Conservation (phyloP, 1,140 invertebrate species). For the Zelostemma sp. region DNA sequence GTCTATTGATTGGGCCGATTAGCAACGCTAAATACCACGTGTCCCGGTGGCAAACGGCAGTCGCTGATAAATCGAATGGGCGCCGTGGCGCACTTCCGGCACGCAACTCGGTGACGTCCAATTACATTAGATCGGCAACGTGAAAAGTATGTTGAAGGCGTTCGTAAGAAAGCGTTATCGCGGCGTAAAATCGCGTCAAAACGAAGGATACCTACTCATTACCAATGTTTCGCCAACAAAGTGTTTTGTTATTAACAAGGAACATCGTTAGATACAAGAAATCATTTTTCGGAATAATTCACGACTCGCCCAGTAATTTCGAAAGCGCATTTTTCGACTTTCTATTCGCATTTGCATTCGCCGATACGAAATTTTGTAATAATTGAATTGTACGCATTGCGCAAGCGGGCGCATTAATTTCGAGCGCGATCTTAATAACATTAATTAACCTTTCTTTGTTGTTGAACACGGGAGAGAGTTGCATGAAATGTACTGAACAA, state of each 20-base stretch:
- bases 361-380: not conserved
- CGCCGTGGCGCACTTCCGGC: slow-evolving; percentile 1
- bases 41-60: not conserved
- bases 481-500: slow-evolving; percentile 19
- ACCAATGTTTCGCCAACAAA: not conserved
- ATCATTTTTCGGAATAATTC: not conserved
- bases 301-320: not conserved
- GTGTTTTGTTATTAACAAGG: too few species aligned
- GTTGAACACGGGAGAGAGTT: slow-evolving; percentile 6
- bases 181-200: not conserved
- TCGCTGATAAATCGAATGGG: not conserved
- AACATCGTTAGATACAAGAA: too few species aligned
- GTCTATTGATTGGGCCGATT: slow-evolving; percentile 5
- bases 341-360: not conserved
- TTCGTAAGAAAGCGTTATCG: not conserved
- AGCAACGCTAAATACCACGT: not conserved
- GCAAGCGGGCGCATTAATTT: not conserved
- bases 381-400: not conserved
- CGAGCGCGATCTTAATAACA: not conserved
- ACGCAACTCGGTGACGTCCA: not conserved
- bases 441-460: not conserved
- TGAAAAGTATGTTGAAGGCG: slow-evolving; percentile 2
- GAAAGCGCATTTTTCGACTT: slow-evolving; percentile 2
- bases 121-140: slow-evolving; percentile 3
- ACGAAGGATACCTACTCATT: not conserved